Conservation (phyloP, 2,797 vertebrate genomes). For the Dryobates pubescens region DNA sequence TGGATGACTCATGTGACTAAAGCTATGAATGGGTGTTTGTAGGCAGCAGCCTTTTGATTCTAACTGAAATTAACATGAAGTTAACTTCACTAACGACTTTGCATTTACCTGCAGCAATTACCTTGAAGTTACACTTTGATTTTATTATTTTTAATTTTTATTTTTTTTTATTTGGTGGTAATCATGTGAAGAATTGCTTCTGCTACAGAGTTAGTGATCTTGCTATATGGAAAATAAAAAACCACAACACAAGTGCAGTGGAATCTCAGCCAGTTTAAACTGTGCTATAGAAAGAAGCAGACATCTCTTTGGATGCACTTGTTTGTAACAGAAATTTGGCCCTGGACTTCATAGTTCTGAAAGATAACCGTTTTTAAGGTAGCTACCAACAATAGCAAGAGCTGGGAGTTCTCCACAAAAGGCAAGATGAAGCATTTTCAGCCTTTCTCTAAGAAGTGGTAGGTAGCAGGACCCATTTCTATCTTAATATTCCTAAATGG, state of each 20-base stretch:
- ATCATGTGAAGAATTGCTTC: neutral
- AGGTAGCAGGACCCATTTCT: neutral
- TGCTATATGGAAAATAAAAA: neutral
- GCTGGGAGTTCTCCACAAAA: neutral
- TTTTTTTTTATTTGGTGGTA: neutral
- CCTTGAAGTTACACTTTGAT: constrained; percentile 49
- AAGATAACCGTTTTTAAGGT: constrained; percentile 10
- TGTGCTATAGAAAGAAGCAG: neutral
- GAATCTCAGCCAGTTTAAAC: neutral
- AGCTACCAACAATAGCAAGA: neutral
- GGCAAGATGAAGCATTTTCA: constrained; percentile 20
- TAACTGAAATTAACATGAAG: constrained; percentile 38
- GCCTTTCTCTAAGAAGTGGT: neutral
- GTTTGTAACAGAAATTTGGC: constrained; percentile 6
- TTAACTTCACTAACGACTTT: constrained; percentile 30
- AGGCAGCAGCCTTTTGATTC: constrained; percentile 11
- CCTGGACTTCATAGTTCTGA: neutral
- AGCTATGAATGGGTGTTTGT: constrained; percentile 23
- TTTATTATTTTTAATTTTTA: neutral
- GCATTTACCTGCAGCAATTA: constrained; percentile 37
- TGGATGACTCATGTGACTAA: constrained; percentile 45
- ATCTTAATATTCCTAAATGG: neutral
- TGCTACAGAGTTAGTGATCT: neutral
- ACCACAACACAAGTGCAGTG: neutral
- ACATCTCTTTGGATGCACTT: neutral